Evolutionary conservation across 1,140 invertebrate species (phyloP), one percentile per base, ranked within the genome.

Genomic region (Anoplophora glabripennis): DNA sequence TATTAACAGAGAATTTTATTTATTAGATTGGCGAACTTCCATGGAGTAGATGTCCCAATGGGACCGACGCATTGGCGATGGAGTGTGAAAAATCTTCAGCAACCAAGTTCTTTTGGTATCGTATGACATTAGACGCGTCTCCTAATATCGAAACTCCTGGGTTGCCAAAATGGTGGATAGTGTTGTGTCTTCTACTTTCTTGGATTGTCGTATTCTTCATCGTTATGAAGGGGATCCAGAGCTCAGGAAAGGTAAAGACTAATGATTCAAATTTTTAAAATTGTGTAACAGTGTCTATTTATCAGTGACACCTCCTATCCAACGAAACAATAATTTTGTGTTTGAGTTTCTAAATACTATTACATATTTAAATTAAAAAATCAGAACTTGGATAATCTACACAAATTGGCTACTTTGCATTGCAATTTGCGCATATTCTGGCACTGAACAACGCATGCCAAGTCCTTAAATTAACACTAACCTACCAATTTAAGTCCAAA

Each of bases 181-280:
- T 93, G 0, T 72, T 95, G 4, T 96, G 94, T 75, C 83, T 99
- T 12, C 76, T 97, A 35, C 78, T 98, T 9, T 92, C 95, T 46
- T 99, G 96, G 96, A 78, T 92, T 56, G 81, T 98, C 49, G 93
- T 98, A 10, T 99, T 96, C 80, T 90, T 95, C 72, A 97, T 96
- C 72, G 93, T 98, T 3, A 96, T 96, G 92, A 95, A 96, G 78
- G 96, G 96, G 42, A 97, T 99, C 63, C 94, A 98, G 77, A 94
- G 92, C 65, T 96, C 94, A 60, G 96, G 96, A 73, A 98, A 97
- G 83, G 95, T 94, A 76, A 73, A 69, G 59, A 36, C 0, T 14
- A 15, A n/a, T n/a, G n/a, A n/a, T n/a, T n/a, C n/a, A n/a, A n/a
- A n/a, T n/a, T n/a, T n/a, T n/a, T n/a, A n/a, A n/a, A n/a, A n/a